Base-by-base conservation (phyloP, 2,797 vertebrate species). In the Phyllotis vaccarum region DNA sequence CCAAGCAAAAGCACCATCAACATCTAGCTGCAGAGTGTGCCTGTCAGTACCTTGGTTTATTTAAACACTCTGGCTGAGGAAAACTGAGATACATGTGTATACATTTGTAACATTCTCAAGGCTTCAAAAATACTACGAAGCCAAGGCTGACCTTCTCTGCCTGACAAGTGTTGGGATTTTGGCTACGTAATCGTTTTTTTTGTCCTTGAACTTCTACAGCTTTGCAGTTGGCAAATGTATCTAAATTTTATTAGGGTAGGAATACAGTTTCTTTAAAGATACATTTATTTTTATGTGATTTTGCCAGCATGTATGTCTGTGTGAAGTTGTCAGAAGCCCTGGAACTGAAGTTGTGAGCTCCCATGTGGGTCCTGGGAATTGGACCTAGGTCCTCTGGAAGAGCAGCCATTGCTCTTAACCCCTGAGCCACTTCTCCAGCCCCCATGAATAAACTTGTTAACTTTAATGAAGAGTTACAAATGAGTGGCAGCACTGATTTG, bases 201-300 rank as follows among this genome's bases (percentile, higher is more conserved):
- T 78, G 75, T 79, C 14, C 62, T 76, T 88, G 37, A 37, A 11
- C 5, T 8, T 82, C n/a, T 83, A 27, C 16, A 66, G 8, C 29
- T 94, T 90, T 81, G 75, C 52, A 80, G 86, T 27, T 81, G 54
- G 66, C 70, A 89, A 70, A 95, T 24, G 34, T 2, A 76, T 89
- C 87, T 79, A 86, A 27, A 78, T 80, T 34, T 80, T 89, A 40
- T 46, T 70, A 86, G 31, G 66, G 40, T 17, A 5, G 58, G 81
- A 49, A 49, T 49, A 49, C 46, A 49, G 5, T 49, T 49, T 49
- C 5, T 49, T 49, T 49, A 49, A 49, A 49, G 46, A 49, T 49
- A 5, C 9, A 49, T 49, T 49, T 49, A 49, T 49, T 49, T 49
- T 49, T 49, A 49, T 49, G 46, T 49, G 46, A 5, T 49, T 49